Evolutionary conservation across 2,888 invertebrate species (phyloP).

Genomic region (Helicoverpa assulta): DNA sequence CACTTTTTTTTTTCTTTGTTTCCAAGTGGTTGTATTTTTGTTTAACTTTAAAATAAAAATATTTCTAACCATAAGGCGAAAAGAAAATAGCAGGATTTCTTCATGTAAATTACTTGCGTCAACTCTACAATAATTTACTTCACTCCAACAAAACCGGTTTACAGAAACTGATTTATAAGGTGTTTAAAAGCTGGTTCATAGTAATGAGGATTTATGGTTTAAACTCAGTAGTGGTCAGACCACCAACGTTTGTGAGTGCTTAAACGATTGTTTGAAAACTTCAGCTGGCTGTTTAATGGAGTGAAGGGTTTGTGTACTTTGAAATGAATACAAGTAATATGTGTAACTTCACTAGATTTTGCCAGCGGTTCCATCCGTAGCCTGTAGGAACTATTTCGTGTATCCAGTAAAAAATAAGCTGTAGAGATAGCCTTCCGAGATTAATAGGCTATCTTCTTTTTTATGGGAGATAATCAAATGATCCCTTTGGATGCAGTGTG

Average conservation of each 20-base stretch:
- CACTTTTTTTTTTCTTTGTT: no score
- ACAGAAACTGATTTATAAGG: slow-evolving; percentile 50
- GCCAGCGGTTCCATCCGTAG: no score
- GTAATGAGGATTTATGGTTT: slow-evolving; percentile 54
- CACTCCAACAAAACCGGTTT: slow-evolving; percentile 13
- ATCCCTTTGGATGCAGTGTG: no score
- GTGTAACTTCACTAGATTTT: background rate
- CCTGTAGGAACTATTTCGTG: background rate
- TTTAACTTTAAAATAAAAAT: no score
- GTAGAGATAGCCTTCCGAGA: no score
- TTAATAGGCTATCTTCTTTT: no score
- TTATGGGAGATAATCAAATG: no score
- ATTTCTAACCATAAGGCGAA: no score
- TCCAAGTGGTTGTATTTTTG: no score
- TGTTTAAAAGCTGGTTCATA: slow-evolving; percentile 34
- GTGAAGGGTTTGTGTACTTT: no score
- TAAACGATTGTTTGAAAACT: slow-evolving; percentile 44
- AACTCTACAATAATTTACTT: slow-evolving; percentile 20
- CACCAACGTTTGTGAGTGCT: slow-evolving; percentile 26
- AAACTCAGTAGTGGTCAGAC: slow-evolving; percentile 23
- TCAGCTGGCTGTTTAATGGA: background rate
- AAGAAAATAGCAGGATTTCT: no score
- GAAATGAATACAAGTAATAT: no score
- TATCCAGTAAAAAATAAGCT: background rate
- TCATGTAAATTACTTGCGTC: background rate